A percentile compares a stretch with the other conserved stretches of the same genome.
Evolutionary conservation across 2,797 vertebrate genomes (phyloP).

Genomic region (Sebastes variabilis): DNA sequence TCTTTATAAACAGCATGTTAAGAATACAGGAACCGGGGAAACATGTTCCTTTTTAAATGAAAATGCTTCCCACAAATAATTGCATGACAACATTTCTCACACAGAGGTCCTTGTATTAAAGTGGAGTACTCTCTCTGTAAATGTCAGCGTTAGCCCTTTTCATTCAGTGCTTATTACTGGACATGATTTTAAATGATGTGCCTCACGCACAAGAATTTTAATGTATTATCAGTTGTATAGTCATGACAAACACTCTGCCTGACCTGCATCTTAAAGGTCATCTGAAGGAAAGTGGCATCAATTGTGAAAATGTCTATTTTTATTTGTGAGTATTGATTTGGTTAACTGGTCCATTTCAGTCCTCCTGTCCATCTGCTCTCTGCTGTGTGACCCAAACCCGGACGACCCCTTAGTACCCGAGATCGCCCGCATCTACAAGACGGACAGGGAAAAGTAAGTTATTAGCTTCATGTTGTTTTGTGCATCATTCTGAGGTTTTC

Average conservation of each 20-base stretch:
- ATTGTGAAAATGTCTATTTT: not conserved
- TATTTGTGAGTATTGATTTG: not conserved
- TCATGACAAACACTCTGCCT: not conserved
- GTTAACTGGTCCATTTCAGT: constrained; percentile 76
- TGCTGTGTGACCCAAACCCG: constrained; percentile 99
- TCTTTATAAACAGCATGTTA: not conserved
- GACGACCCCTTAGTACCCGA: constrained; percentile 99
- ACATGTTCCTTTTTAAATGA: not conserved
- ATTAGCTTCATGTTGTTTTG: not conserved
- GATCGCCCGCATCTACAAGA: constrained; percentile 99
- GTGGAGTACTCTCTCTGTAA: not conserved
- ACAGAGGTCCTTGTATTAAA: not conserved
- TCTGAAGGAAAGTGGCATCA: not conserved
- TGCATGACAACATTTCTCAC: not conserved
- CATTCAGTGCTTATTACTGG: not conserved
- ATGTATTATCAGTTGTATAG: not conserved
- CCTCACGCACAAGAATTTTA: not conserved
- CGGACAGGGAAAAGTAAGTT: constrained; percentile 99
- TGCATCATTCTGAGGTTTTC: not conserved
- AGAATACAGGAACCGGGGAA: not conserved
- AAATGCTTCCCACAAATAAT: not conserved
- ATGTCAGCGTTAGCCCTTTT: constrained; percentile 14
- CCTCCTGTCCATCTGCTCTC: constrained; percentile 99
- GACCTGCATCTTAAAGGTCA: not conserved
- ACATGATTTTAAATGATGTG: not conserved